Evolutionary conservation across 2,888 invertebrate species (phyloP), one percentile per base, ranked within the genome.

Genomic region (Scaptomyza flava): DNA sequence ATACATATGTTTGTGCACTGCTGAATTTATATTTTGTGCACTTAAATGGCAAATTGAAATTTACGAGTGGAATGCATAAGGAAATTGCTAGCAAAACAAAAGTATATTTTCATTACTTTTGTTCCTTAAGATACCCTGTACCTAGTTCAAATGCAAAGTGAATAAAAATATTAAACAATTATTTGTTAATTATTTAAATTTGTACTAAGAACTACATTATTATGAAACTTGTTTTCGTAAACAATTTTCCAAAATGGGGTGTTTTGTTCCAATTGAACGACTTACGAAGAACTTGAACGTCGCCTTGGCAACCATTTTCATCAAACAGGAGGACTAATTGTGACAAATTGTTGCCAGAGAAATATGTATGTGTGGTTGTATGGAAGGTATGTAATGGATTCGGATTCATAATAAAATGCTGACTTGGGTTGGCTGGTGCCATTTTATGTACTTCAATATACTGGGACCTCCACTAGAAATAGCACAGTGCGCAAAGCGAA

Each of bases 1-100:
- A 23, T 41, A n/a, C n/a, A n/a, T n/a, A 33, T 46, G 33, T 46
- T 36, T 60, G 52, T 48, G 46, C 38, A 48, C 20, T 47, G 38
- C 50, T 53, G 36, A 50, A 42, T 50, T 68, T 60, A 53, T 50
- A 45, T 43, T 50, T 52, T 65, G 60, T 70, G 72, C 64, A 67
- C 56, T 80, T 47, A 62, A 41, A 60, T 70, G 73, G 70, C 70
- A 73, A 86, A 87, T 86, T 71, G 71, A 77, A 72, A 85, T 84
- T 84, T 78, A 81, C 72, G 82, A 87, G 67, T 72, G 68, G n/a
- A 42, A 33, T 50, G 52, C 56, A 57, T 70, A 41, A 52, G 53
- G 42, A 47, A 62, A 68, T 43, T n/a, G 23, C 41, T 43, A 36
- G 42, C 34, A 66, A 64, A 63, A 45, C 14, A 14, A 27, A 11